Conservation (phyloP, 2,797 vertebrate genomes). For the Parauchenoglanis punctatus region DNA sequence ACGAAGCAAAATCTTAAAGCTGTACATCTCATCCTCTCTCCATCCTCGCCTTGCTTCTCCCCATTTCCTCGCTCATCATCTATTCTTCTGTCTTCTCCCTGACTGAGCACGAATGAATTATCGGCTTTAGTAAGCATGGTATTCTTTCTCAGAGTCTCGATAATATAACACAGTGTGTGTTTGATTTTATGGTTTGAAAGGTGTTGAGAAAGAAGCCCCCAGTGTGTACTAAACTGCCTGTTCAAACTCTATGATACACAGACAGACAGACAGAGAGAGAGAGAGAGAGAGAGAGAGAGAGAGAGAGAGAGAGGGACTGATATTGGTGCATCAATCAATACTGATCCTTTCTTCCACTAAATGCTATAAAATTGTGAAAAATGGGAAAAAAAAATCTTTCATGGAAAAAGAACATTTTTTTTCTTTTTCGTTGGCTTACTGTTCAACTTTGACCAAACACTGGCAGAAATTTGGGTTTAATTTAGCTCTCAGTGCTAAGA, state of each 20-base stretch:
- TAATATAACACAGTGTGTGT: slow-evolving; percentile 12
- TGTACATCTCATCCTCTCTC: background rate
- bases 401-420: no score
- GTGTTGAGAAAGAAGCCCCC: slow-evolving; percentile 6
- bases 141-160: slow-evolving; percentile 5
- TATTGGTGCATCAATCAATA: background rate
- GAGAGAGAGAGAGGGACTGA: background rate
- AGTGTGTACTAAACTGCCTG: background rate
- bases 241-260: slow-evolving; percentile 4
- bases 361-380: background rate
- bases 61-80: slow-evolving; percentile 5
- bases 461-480: slow-evolving; percentile 61
- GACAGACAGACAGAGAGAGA: background rate
- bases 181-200: background rate
- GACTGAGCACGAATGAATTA: slow-evolving; percentile 18
- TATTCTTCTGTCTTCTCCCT: slow-evolving; percentile 11
- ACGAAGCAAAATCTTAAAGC: background rate
- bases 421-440: background rate
- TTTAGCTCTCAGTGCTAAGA: slow-evolving; percentile 47
- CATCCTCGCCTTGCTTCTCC: background rate
- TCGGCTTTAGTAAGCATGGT: slow-evolving; percentile 3
- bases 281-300: background rate
- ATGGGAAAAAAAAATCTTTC: background rate
- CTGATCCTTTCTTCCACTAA: slow-evolving; percentile 22
- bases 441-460: slow-evolving; percentile 19